These are phyloP conservation scores for Drosophila sordidula DNA, from an alignment of 2,888 invertebrate genomes.

Conservation along the genomic window DNA sequence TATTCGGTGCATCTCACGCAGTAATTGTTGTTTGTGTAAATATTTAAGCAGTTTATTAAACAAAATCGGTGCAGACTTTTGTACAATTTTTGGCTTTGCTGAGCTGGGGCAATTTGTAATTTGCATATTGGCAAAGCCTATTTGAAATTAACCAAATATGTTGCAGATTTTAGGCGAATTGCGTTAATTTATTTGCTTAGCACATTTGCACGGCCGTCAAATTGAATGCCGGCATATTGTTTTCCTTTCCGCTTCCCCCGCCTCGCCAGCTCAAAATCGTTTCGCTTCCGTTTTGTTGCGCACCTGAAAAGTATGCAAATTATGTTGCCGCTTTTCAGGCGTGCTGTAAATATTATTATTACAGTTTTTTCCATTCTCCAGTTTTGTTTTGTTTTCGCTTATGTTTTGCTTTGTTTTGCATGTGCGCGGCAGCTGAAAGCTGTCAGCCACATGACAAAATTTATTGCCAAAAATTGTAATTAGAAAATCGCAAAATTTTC, in stretches of 20 bases:
- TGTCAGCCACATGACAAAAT: conserved; percentile 61
- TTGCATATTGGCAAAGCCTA: conserved; percentile 52
- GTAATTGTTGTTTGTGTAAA: conserved; percentile 46
- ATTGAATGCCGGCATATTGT: conserved; percentile 46
- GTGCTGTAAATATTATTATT: conserved; percentile 45
- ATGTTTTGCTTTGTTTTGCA: conserved; percentile 11
- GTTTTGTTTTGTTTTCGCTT: conserved; percentile 3
- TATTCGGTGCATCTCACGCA: neutral
- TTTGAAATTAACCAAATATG: conserved; percentile 71
- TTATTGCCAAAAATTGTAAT: conserved; percentile 65
- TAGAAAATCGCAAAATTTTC: conserved; percentile 53
- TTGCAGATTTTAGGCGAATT: conserved; percentile 59
- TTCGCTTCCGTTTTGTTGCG: conserved; percentile 5
- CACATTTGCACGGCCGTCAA: conserved; percentile 43
- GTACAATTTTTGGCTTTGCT: conserved; percentile 13
- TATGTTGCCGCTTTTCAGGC: conserved; percentile 24
- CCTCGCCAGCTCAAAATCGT: neutral
- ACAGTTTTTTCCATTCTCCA: neutral
- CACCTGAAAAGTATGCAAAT: conserved; percentile 49
- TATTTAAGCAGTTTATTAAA: conserved; percentile 69
- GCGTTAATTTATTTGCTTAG: conserved; percentile 72
- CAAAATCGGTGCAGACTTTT: conserved; percentile 48
- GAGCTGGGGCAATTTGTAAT: conserved; percentile 48
- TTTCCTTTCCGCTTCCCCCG: neutral
- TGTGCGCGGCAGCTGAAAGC: conserved; percentile 38